These are phyloP conservation scores for Gallinago stenura DNA, from an alignment of 2,797 vertebrate species.

Conservation along the genomic window DNA sequence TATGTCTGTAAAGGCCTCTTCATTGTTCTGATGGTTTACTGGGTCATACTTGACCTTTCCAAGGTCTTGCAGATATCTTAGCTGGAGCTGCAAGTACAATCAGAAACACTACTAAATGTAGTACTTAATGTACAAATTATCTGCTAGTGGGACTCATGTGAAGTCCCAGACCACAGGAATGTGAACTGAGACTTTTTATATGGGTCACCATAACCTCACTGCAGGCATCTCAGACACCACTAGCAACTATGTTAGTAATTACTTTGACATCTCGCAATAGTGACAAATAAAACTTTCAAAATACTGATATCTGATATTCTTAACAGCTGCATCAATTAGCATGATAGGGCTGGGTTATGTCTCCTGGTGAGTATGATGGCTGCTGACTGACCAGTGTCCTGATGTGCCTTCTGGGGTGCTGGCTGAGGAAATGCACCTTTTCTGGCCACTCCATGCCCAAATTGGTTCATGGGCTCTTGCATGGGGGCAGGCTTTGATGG, in stretches of 20 bases:
- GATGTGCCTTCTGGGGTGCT: neutral
- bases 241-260: neutral
- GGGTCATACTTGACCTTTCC: neutral
- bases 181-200: neutral
- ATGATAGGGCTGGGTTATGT: neutral
- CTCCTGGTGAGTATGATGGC: neutral
- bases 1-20: neutral
- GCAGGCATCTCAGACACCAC: neutral
- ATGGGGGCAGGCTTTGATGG: neutral
- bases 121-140: neutral
- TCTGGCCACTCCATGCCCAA: neutral
- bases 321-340: neutral
- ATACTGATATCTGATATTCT: neutral
- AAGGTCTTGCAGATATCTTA: neutral
- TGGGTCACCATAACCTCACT: slow-evolving; percentile 6
- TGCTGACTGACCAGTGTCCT: neutral
- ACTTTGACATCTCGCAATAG: neutral
- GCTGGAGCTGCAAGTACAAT: neutral
- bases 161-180: slow-evolving; percentile 7
- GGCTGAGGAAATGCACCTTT: neutral
- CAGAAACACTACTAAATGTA: neutral
- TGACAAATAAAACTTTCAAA: neutral
- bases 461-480: fast-evolving
- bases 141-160: neutral
- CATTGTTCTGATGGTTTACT: neutral